phyloP scores from a whole-genome alignment of 30 jellyfish, hydroid and myxozoan genomes.

The Sanderia malayensis region DNA sequence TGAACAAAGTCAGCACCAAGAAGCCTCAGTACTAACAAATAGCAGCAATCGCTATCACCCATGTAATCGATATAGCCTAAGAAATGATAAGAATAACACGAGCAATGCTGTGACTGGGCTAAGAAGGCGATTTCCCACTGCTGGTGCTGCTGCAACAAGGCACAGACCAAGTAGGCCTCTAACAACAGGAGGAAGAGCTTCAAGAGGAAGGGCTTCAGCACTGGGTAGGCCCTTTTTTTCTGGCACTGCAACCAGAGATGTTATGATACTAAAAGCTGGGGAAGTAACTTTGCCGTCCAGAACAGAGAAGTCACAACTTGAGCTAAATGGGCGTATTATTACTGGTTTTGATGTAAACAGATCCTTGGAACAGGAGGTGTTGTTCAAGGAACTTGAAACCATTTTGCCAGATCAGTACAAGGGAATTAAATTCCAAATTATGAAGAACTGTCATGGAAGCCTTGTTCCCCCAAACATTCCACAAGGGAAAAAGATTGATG shows the following conservation, averaged over 20 bases:
- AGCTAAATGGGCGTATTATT: neutral
- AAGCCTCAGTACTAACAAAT: too few relatives aligned
- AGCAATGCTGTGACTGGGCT: conserved; percentile 20
- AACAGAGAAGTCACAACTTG: conserved; percentile 10
- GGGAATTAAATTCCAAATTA: neutral
- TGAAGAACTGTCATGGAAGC: neutral
- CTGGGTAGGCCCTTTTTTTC: conserved; percentile 9
- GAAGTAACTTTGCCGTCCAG: conserved; percentile 16
- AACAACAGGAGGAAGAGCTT: too few relatives aligned
- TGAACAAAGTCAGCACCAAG: too few relatives aligned
- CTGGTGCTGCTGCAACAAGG: neutral
- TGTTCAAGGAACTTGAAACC: neutral
- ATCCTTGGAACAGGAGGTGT: neutral
- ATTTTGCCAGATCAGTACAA: neutral
- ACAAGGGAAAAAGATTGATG: neutral
- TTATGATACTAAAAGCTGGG: conserved; percentile 10
- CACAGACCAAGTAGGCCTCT: conserved; percentile 13
- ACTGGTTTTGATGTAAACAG: neutral
- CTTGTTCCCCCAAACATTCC: neutral
- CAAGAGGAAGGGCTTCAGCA: too few relatives aligned
- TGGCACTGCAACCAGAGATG: conserved; percentile 14
- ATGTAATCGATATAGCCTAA: too few relatives aligned
- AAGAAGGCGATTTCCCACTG: conserved; percentile 17
- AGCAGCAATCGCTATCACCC: too few relatives aligned
- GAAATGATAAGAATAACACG: too few relatives aligned